phyloP scores from a whole-genome alignment of 2,113 vertebrate species.

The Planiliza haematocheilus region DNA sequence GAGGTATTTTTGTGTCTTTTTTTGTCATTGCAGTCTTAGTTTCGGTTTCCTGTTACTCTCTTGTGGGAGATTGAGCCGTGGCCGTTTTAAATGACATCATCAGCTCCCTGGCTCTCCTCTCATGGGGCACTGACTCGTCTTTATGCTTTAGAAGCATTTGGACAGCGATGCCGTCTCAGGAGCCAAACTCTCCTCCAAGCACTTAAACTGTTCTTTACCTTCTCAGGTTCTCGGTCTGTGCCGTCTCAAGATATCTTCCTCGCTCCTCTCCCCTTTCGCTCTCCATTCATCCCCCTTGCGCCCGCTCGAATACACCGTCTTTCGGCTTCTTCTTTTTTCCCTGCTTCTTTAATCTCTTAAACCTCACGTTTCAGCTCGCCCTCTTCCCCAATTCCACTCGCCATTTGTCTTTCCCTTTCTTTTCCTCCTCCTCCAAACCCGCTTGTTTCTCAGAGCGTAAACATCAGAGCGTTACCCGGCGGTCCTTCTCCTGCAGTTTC shows the following conservation, averaged over 20 bases:
- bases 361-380: slow-evolving; percentile 22
- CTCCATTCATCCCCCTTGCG: slow-evolving; percentile 2
- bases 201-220: slow-evolving; percentile 8
- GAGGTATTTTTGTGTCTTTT: slow-evolving; percentile 15
- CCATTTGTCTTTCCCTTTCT: slow-evolving; percentile 21
- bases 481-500: slow-evolving; percentile 68
- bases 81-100: slow-evolving; percentile 39
- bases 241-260: slow-evolving; percentile 1
- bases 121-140: slow-evolving; percentile 6
- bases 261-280: not conserved
- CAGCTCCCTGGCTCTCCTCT: slow-evolving; percentile 10
- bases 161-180: slow-evolving; percentile 1
- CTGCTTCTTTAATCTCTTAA: slow-evolving; percentile 34
- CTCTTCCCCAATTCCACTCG: slow-evolving; percentile 10
- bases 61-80: slow-evolving; percentile 1
- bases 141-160: slow-evolving; percentile 38
- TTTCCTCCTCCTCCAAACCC: slow-evolving; percentile 18
- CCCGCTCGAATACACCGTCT: not conserved
- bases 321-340: not conserved
- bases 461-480: slow-evolving; percentile 52
- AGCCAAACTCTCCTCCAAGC: slow-evolving; percentile 19
- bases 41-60: slow-evolving; percentile 8
- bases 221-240: slow-evolving; percentile 20
- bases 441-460: slow-evolving; percentile 40
- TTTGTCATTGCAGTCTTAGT: not conserved